Conservation (phyloP, 2,113 vertebrate genomes). For the Ornithorhynchus anatinus region DNA sequence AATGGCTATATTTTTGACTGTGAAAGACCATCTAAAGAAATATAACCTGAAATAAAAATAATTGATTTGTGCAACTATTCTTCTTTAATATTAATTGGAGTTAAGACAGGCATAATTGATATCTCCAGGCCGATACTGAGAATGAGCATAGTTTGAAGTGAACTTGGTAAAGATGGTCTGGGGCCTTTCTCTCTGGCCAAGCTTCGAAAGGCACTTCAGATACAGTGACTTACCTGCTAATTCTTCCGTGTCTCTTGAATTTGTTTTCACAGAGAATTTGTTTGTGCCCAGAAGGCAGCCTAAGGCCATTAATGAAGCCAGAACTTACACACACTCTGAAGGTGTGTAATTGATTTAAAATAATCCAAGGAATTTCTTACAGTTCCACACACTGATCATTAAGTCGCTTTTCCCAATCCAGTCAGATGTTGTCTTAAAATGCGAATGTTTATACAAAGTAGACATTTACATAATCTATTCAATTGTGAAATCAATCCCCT, state of each 20-base stretch:
- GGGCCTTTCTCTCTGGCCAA: too few relatives aligned
- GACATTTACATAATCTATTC: constrained; percentile 8
- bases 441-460: constrained; percentile 1
- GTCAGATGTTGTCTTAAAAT: constrained; percentile 28
- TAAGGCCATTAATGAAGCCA: too few relatives aligned
- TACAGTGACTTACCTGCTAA: not conserved
- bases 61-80: not conserved
- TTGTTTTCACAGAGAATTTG: too few relatives aligned
- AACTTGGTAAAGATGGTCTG: not conserved
- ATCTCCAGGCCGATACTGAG: not conserved
- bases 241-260: not conserved
- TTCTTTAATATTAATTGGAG: not conserved
- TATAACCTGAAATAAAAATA: not conserved
- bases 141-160: not conserved
- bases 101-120: not conserved
- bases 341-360: not conserved
- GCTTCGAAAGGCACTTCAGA: not conserved
- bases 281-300: too few relatives aligned
- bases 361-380: constrained; percentile 15
- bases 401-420: constrained; percentile 30
- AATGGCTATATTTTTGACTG: not conserved
- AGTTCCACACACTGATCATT: constrained; percentile 20
- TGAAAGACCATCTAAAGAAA: not conserved
- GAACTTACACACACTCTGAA: too few relatives aligned
- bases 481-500: not conserved